These are phyloP conservation scores for Drosophila ohnishii DNA, from an alignment of 1,140 invertebrate genomes.

Conservation along the genomic window DNA sequence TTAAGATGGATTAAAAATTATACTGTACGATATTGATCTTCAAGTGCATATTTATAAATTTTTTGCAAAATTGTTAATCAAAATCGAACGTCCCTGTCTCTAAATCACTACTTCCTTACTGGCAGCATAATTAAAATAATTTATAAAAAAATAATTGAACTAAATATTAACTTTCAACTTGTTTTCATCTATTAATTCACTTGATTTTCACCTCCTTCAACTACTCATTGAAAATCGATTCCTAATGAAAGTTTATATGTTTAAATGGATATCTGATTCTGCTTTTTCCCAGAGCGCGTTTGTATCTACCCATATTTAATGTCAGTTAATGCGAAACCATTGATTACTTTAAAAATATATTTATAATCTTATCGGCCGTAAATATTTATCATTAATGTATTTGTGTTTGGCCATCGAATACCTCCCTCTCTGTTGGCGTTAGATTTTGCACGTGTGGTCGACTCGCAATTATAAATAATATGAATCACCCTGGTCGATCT, in stretches of 20 bases:
- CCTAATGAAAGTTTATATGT: background rate
- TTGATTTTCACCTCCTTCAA: background rate
- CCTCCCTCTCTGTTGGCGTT: conserved; percentile 3
- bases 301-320: conserved; percentile 3
- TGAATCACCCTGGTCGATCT: conserved; percentile 41
- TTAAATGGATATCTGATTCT: background rate
- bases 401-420: conserved; percentile 16
- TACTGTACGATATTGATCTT: too few species aligned
- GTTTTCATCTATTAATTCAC: background rate
- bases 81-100: background rate
- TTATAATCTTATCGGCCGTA: conserved; percentile 40
- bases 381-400: conserved; percentile 36
- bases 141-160: background rate
- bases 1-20: too few species aligned
- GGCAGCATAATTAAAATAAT: background rate
- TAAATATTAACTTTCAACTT: background rate
- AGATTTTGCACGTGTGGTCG: conserved; percentile 38
- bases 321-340: conserved; percentile 36
- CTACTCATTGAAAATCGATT: background rate
- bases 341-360: conserved; percentile 56
- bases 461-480: conserved; percentile 36
- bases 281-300: background rate
- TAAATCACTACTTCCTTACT: background rate
- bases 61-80: too few species aligned
- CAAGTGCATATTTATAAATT: too few species aligned